A percentile compares a stretch with the other conserved stretches of the same genome.
These are phyloP conservation scores for Brachionus koreanus DNA, from an alignment of 1,140 invertebrate genomes.

Conservation along the genomic window DNA sequence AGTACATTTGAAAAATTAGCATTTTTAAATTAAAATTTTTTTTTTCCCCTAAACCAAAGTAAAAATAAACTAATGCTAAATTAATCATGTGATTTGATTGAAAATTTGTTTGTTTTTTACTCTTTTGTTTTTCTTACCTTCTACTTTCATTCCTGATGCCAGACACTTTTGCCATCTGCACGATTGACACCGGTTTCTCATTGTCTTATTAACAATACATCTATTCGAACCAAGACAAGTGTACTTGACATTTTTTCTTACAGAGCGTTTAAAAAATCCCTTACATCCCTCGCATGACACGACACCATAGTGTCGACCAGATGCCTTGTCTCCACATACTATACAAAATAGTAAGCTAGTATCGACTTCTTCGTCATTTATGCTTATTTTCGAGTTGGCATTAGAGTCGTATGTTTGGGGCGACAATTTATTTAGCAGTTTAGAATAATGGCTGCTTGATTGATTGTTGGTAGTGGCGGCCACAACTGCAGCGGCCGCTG, in stretches of 20 bases:
- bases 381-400: neutral
- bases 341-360: constrained; percentile 72
- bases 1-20: too few species aligned
- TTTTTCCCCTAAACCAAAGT: too few species aligned
- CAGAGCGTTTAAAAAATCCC: constrained; percentile 68
- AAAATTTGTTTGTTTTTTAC: too few species aligned
- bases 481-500: neutral
- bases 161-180: constrained; percentile 88
- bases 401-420: neutral
- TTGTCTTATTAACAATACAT: constrained; percentile 84
- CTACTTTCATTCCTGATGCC: constrained; percentile 86
- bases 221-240: constrained; percentile 87
- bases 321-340: constrained; percentile 95
- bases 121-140: constrained; percentile 65
- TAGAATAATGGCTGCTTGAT: neutral
- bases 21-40: too few species aligned
- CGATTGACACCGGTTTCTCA: constrained; percentile 69
- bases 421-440: neutral
- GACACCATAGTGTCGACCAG: constrained; percentile 96
- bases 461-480: constrained; percentile 6
- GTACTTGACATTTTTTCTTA: constrained; percentile 89
- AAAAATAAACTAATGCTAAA: too few species aligned
- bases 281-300: constrained; percentile 94
- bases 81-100: too few species aligned
- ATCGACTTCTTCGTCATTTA: constrained; percentile 34